phyloP scores from a whole-genome alignment of 1,140 invertebrate genomes.

The Polypedilum vanderplanki region DNA sequence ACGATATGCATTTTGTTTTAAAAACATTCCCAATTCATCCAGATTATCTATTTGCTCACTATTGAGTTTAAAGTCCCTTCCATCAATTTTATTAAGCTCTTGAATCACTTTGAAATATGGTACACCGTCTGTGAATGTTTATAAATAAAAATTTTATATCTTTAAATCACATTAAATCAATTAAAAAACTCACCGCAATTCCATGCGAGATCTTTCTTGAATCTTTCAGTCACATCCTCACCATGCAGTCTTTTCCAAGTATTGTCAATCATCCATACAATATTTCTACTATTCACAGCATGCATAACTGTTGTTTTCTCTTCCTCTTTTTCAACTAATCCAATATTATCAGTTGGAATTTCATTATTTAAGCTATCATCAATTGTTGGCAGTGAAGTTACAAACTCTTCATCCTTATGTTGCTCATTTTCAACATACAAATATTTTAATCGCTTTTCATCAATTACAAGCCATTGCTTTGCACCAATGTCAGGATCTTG shows the following conservation, averaged over 20 bases:
- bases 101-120: conserved; percentile 61
- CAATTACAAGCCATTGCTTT: conserved; percentile 82
- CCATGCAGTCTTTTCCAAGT: conserved; percentile 59
- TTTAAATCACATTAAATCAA: background rate
- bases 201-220: conserved; percentile 56
- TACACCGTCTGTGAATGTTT: conserved; percentile 61
- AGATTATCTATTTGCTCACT: conserved; percentile 38
- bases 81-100: conserved; percentile 46
- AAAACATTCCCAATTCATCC: conserved; percentile 38
- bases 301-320: conserved; percentile 37
- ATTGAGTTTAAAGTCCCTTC: conserved; percentile 47
- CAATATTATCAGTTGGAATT: conserved; percentile 47
- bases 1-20: conserved; percentile 40
- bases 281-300: conserved; percentile 44
- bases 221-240: conserved; percentile 60
- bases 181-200: conserved; percentile 32
- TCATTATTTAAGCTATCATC: conserved; percentile 36
- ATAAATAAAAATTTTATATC: background rate
- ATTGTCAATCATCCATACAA: conserved; percentile 78
- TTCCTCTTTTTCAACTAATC: conserved; percentile 41
- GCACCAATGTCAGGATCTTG: conserved; percentile 74
- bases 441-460: conserved; percentile 52
- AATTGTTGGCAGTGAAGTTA: conserved; percentile 28
- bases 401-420: conserved; percentile 28
- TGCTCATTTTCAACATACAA: conserved; percentile 35